These are phyloP conservation scores for Neuroscelio doddi DNA, from an alignment of 2,888 invertebrate species.

Conservation along the genomic window DNA sequence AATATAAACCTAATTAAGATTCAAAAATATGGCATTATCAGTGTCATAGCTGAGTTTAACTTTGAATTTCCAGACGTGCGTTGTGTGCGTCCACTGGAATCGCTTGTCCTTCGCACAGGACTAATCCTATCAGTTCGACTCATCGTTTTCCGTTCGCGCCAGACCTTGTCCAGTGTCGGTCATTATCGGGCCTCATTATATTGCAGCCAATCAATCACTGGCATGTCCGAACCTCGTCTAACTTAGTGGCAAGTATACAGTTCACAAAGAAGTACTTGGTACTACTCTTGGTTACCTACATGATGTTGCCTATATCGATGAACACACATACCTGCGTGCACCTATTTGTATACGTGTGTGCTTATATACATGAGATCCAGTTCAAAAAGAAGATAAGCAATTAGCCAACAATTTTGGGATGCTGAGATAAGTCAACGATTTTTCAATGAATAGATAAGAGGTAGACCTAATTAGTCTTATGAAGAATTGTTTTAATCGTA, in stretches of 20 bases:
- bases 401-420: background rate
- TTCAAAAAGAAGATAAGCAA: no score
- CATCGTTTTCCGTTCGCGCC: conserved; percentile 65
- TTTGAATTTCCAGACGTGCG: background rate
- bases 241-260: conserved; percentile 37
- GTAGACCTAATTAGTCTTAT: background rate
- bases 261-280: conserved; percentile 11
- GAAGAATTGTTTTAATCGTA: no score
- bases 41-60: background rate
- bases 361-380: no score
- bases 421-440: no score
- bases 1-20: background rate
- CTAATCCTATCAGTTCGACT: conserved; percentile 56
- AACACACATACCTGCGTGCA: no score
- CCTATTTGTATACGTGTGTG: no score
- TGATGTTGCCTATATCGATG: no score
- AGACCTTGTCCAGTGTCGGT: conserved; percentile 67
- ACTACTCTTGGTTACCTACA: no score
- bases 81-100: conserved; percentile 12
- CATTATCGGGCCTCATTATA: conserved; percentile 72
- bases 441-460: background rate
- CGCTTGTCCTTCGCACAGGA: conserved; percentile 6
- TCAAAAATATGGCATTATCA: background rate
- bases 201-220: conserved; percentile 70
- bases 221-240: conserved; percentile 41